Base-by-base conservation (phyloP, 2,113 vertebrate species). In the Bathybates hornii region DNA sequence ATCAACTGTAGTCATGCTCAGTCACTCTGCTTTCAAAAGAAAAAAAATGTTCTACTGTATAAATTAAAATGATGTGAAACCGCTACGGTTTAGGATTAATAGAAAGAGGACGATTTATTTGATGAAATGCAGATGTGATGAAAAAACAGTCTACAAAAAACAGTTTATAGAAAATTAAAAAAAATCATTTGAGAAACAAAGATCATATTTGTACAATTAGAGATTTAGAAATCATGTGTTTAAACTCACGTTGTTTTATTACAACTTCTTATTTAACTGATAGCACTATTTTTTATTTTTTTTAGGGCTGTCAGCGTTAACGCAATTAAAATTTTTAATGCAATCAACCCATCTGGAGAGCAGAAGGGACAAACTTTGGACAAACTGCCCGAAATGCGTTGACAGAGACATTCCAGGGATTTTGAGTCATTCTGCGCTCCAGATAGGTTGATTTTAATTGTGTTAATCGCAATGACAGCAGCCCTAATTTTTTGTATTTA, bases 1-100 rank as follows among this genome's bases (percentile, higher is more conserved):
- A 45, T 73, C 38, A 73, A 17, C n/a, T 43, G 68, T 27, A 45
- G 66, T 71, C n/a, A 21, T 71, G 66, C 66, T 71, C 38, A 43
- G 66, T 24, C n/a, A 71, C 38, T 43, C 38, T 45, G 38, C 24
- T 73, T 45, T 45, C 43, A 45, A 73, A 71, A 27, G 14, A 17
- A 45, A 45, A 27, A 24, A 43, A 43, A 7, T 16, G 36, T 41
- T 71, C n/a, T 43, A 16, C 36, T 45, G 68, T 73, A 16, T 45
- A 73, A 17, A 45, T 45, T 1, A 27, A 45, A 73, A 73, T 27
- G 14, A 73, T 45, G 41, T 14, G 13, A 27, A 73, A 73, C 38
- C 0, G 2, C n/a, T 73, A 24, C 13, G 9, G 68, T 2, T 45
- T 17, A 17, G 21, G 41, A 24, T 71, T 16, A 16, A 71, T 16